Conservation (phyloP, 2,113 vertebrate species). For the Serilophus lunatus region DNA sequence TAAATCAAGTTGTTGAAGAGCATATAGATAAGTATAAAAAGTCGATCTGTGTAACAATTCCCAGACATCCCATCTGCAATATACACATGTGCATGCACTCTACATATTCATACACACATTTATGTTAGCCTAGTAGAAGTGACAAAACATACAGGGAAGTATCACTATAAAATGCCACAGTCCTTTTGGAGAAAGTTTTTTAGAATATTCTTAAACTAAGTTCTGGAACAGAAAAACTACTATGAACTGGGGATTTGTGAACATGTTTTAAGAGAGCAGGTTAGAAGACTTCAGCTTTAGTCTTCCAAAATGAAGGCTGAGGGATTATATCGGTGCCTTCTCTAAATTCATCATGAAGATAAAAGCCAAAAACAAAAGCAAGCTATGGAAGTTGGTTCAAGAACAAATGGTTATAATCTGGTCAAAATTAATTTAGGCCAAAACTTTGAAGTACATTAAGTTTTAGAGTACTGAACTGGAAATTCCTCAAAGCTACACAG, state of each 20-base stretch:
- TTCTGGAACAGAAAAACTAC: not conserved
- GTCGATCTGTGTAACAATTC: not conserved
- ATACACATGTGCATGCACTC: not conserved
- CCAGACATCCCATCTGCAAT: not conserved
- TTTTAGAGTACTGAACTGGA: not conserved
- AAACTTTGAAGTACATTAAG: not conserved
- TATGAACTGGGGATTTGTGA: not conserved
- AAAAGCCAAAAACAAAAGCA: not conserved
- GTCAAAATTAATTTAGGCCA: not conserved
- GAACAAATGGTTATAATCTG: not conserved
- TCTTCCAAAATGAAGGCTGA: not conserved
- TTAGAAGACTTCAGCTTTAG: not conserved
- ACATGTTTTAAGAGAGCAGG: not conserved
- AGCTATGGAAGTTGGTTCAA: not conserved
- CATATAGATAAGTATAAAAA: not conserved
- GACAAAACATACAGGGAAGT: not conserved
- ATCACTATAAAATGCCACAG: not conserved
- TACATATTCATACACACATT: not conserved
- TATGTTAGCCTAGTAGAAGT: not conserved
- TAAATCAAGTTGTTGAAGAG: not conserved
- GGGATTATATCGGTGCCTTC: not conserved
- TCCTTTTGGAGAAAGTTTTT: not conserved
- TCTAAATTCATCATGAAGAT: not conserved
- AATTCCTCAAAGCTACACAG: not conserved
- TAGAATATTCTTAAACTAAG: not conserved